Percentiles rank a stretch among this genome's conserved stretches.
phyloP scores from a whole-genome alignment of 2,113 vertebrate genomes.

The Chloropsis hardwickii region DNA sequence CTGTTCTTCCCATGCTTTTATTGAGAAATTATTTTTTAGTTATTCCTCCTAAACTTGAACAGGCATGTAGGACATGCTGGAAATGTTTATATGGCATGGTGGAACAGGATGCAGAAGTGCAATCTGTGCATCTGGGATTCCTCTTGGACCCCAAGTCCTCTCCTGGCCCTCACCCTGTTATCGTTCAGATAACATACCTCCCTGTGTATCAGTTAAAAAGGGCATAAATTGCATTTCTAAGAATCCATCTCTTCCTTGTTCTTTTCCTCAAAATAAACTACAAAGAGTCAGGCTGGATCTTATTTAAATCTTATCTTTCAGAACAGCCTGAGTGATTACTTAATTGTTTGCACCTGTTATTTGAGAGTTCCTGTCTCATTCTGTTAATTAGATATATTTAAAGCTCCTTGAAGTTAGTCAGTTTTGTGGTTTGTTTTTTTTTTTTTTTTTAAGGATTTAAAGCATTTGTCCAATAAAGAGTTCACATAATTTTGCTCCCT shows the following conservation, averaged over 20 bases:
- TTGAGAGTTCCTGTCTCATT: slow-evolving; percentile 5
- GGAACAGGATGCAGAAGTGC: background rate
- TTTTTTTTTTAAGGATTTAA: background rate
- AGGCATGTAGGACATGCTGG: background rate
- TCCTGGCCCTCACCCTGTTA: background rate
- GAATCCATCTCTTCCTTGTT: background rate
- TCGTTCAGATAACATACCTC: background rate
- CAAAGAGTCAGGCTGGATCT: background rate
- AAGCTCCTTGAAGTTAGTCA: background rate
- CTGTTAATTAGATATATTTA: slow-evolving; percentile 1
- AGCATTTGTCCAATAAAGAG: background rate
- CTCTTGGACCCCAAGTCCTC: background rate
- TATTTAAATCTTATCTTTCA: background rate
- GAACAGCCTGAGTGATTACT: background rate
- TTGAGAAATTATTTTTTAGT: background rate
- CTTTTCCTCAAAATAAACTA: background rate
- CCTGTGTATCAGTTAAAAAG: background rate
- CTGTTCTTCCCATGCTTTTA: background rate
- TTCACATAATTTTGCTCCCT: background rate
- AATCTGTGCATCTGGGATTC: background rate
- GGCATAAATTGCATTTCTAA: background rate
- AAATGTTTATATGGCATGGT: background rate
- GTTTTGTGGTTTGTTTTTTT: background rate
- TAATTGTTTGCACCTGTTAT: slow-evolving; percentile 34
- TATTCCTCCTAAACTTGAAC: background rate